phyloP scores from a whole-genome alignment of 1,140 invertebrate species.

The Drosophila asahinai region DNA sequence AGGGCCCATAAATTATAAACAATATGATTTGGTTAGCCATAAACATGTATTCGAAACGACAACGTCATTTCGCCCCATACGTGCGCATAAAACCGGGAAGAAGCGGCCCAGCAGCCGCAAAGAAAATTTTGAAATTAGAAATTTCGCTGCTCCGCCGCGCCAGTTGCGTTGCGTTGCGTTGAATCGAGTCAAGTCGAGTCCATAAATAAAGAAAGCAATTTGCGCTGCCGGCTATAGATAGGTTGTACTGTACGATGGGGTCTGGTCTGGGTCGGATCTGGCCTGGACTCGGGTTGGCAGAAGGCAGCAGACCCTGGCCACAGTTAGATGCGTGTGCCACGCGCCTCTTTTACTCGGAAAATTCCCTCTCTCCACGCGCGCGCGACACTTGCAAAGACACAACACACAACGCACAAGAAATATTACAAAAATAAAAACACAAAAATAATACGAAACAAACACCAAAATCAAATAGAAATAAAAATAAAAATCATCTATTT shows the following conservation, averaged over 20 bases:
- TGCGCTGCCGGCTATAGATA: slow-evolving; percentile 72
- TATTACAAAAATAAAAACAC: slow-evolving; percentile 32
- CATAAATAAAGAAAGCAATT: slow-evolving; percentile 83
- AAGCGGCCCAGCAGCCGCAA: slow-evolving; percentile 30
- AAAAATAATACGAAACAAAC: slow-evolving; percentile 21
- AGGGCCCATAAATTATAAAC: slow-evolving; percentile 68
- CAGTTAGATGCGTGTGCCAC: slow-evolving; percentile 76
- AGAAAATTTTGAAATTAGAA: slow-evolving; percentile 73
- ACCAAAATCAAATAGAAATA: slow-evolving; percentile 56
- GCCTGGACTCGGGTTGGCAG: slow-evolving; percentile 59
- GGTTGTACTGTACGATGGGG: slow-evolving; percentile 25
- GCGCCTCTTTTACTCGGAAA: slow-evolving; percentile 62
- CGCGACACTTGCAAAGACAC: slow-evolving; percentile 60
- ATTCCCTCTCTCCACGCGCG: slow-evolving; percentile 43
- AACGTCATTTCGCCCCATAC: slow-evolving; percentile 59
- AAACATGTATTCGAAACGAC: slow-evolving; percentile 77
- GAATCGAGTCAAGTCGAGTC: slow-evolving; percentile 68
- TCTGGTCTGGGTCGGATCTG: slow-evolving; percentile 32
- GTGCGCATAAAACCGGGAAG: slow-evolving; percentile 44
- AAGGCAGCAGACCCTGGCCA: slow-evolving; percentile 70
- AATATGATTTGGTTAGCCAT: slow-evolving; percentile 75
- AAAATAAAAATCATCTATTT: slow-evolving; percentile 62
- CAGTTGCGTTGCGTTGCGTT: slow-evolving; percentile 37
- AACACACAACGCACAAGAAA: slow-evolving; percentile 11
- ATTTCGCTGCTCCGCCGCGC: slow-evolving; percentile 52